A percentile compares a stretch with the other conserved stretches of the same genome.
Evolutionary conservation across 2,113 vertebrate genomes (phyloP).

Genomic region (Eleginops maclovinus): DNA sequence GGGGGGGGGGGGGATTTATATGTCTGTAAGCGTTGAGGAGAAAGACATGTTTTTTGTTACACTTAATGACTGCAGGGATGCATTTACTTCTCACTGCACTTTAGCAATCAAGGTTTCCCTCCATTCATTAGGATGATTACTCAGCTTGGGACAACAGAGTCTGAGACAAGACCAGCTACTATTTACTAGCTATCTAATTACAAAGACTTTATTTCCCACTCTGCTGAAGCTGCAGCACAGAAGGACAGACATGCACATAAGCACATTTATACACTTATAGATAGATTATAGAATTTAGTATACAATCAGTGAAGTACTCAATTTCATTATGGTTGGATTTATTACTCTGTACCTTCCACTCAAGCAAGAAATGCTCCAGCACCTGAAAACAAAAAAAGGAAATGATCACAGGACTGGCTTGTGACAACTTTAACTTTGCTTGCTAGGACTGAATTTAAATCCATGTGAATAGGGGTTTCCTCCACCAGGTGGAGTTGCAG

Average conservation of each 20-base stretch:
- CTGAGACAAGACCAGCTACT: constrained; percentile 43
- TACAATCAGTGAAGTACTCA: constrained; percentile 34
- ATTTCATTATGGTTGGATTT: constrained; percentile 37
- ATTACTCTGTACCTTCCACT: constrained; percentile 45
- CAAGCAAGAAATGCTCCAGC: constrained; percentile 33
- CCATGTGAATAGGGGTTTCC: neutral
- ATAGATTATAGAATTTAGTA: constrained; percentile 19
- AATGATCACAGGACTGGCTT: neutral
- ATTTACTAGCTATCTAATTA: constrained; percentile 75
- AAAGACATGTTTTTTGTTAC: constrained; percentile 50
- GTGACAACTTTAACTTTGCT: neutral
- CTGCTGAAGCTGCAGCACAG: constrained; percentile 34
- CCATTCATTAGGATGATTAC: constrained; percentile 74
- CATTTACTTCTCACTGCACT: constrained; percentile 59
- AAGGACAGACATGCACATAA: neutral
- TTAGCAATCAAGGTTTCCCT: constrained; percentile 71
- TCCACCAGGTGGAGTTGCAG: constrained; percentile 70
- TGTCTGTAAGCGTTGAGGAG: constrained; percentile 11
- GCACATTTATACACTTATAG: neutral
- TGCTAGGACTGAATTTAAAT: neutral
- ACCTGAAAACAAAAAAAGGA: constrained; percentile 18
- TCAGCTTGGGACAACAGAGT: constrained; percentile 54
- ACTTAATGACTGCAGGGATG: constrained; percentile 56
- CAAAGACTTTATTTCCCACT: constrained; percentile 38
- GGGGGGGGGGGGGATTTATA: neutral